Evolutionary conservation across 2,888 invertebrate genomes (phyloP).

Genomic region (Cerastis leucographa): DNA sequence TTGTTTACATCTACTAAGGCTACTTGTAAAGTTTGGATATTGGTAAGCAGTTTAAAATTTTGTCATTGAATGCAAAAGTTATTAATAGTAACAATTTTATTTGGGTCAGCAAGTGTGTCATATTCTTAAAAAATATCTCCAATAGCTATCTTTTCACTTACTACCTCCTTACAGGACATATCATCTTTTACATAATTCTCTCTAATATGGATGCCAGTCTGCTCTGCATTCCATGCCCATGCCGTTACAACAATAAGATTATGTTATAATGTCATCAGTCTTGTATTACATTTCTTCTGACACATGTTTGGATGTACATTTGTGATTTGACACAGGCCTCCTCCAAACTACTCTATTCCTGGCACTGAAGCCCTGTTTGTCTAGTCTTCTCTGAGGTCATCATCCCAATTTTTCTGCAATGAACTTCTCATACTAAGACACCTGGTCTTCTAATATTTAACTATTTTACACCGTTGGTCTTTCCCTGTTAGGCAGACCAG

Average conservation of each 20-base stretch:
- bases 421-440: neutral
- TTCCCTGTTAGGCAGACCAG: neutral
- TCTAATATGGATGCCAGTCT: neutral
- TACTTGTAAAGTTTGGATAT: neutral
- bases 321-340: neutral
- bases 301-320: neutral
- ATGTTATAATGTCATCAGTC: neutral
- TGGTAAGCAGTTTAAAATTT: conserved; percentile 17
- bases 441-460: no score
- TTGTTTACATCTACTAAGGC: neutral
- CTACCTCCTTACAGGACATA: neutral
- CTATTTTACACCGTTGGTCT: neutral
- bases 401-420: neutral
- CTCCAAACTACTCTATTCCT: neutral
- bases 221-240: neutral
- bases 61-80: neutral
- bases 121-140: neutral
- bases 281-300: neutral
- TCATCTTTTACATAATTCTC: neutral
- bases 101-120: neutral
- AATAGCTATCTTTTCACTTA: neutral
- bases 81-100: neutral
- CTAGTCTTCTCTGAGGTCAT: neutral
- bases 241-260: neutral
- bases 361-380: neutral